These are phyloP conservation scores for Trimorus sp. DNA, from an alignment of 2,888 invertebrate species.

Conservation along the genomic window DNA sequence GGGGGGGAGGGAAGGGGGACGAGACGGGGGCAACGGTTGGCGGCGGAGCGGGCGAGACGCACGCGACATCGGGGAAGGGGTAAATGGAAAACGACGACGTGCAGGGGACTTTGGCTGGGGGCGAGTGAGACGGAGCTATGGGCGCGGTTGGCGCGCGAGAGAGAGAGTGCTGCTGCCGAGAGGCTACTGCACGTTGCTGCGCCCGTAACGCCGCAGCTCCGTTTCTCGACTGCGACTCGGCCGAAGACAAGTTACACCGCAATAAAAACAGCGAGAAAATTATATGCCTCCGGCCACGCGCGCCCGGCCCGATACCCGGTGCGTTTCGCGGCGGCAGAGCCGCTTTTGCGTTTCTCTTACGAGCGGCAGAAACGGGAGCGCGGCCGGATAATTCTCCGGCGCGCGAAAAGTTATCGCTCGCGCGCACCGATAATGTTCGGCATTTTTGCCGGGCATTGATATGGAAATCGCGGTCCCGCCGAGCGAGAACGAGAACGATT, in stretches of 20 bases:
- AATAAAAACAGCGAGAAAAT: constrained; percentile 82
- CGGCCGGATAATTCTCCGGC: constrained; percentile 21
- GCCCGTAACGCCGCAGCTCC: constrained; percentile 80
- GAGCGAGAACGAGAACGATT: constrained; percentile 41
- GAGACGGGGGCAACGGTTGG: constrained; percentile 37
- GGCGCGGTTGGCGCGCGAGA: constrained; percentile 63
- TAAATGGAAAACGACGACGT: constrained; percentile 65
- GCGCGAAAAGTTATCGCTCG: constrained; percentile 31
- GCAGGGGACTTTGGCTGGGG: constrained; percentile 63
- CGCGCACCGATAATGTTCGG: constrained; percentile 38
- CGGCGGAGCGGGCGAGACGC: constrained; percentile 42
- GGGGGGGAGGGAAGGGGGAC: constrained; percentile 55
- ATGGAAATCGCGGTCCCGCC: constrained; percentile 42
- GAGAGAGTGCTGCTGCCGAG: constrained; percentile 61
- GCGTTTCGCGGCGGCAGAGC: constrained; percentile 58
- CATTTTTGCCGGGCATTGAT: constrained; percentile 45
- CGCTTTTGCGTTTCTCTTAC: constrained; percentile 75
- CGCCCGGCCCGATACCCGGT: constrained; percentile 67
- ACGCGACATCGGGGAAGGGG: constrained; percentile 67
- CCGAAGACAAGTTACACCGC: constrained; percentile 82
- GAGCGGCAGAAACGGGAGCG: constrained; percentile 50
- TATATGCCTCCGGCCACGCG: constrained; percentile 80
- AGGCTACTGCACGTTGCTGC: constrained; percentile 81
- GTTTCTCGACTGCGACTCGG: constrained; percentile 77
- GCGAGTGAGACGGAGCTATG: constrained; percentile 62